These are phyloP conservation scores for Myopa tessellatipennis DNA, from an alignment of 2,888 invertebrate species.

Conservation along the genomic window DNA sequence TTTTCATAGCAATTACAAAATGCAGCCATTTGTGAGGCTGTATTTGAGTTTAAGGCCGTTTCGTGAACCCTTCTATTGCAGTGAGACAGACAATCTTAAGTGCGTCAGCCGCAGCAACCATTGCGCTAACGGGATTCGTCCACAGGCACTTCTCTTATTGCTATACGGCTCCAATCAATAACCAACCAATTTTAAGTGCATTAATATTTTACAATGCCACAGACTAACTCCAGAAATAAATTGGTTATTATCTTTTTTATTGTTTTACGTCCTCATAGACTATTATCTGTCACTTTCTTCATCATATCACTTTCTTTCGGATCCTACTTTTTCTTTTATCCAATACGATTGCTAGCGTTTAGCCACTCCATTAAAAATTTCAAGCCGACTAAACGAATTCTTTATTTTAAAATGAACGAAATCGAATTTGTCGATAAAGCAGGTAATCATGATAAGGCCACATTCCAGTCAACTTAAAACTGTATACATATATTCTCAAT, in stretches of 20 bases:
- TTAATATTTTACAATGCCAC: not conserved
- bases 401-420: no score
- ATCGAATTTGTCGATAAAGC: no score
- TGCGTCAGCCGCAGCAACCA: not conserved
- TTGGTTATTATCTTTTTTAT: no score
- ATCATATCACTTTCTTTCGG: no score
- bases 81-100: slow-evolving; percentile 7
- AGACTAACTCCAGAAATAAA: not conserved
- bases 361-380: no score
- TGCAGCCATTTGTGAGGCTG: not conserved
- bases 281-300: no score
- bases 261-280: not conserved
- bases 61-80: not conserved
- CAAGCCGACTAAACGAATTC: no score
- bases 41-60: slow-evolving; percentile 16
- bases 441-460: no score
- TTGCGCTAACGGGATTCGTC: not conserved
- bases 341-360: no score
- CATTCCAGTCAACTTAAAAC: no score
- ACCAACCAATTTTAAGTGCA: not conserved
- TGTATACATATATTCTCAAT: no score
- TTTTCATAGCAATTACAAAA: not conserved
- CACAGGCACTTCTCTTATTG: not conserved
- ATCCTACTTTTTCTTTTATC: not conserved
- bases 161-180: slow-evolving; percentile 10